Conservation (phyloP, 2,888 invertebrate species). For the Nemapogon koenigi region DNA sequence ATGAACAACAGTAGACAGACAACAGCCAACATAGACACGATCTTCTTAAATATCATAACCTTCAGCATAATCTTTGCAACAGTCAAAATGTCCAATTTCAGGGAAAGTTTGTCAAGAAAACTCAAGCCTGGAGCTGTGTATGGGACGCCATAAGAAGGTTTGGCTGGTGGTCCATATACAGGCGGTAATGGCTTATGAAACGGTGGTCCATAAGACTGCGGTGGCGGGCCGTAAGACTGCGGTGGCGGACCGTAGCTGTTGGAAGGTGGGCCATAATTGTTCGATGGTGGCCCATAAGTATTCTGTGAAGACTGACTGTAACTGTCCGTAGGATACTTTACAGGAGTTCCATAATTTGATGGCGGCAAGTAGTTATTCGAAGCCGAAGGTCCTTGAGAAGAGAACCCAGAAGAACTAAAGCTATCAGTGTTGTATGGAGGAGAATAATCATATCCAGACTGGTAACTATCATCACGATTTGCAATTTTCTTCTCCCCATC, state of each 20-base stretch:
- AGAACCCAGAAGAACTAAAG: slow-evolving; percentile 36
- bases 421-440: slow-evolving; percentile 33
- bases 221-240: slow-evolving; percentile 48
- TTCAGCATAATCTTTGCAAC: slow-evolving; percentile 78
- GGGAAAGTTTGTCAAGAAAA: slow-evolving; percentile 70
- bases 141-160: slow-evolving; percentile 59
- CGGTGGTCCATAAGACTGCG: slow-evolving; percentile 43
- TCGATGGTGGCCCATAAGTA: slow-evolving; percentile 31
- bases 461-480: slow-evolving; percentile 52
- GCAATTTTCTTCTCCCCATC: slow-evolving; percentile 53
- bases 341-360: slow-evolving; percentile 32
- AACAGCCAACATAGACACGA: slow-evolving; percentile 79
- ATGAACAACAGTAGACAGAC: slow-evolving; percentile 78
- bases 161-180: slow-evolving; percentile 47
- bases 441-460: slow-evolving; percentile 47
- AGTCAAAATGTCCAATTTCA: slow-evolving; percentile 75
- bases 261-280: slow-evolving; percentile 41
- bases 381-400: slow-evolving; percentile 23
- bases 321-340: slow-evolving; percentile 36
- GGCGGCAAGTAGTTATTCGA: slow-evolving; percentile 31
- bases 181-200: slow-evolving; percentile 31
- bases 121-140: slow-evolving; percentile 60
- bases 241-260: slow-evolving; percentile 41
- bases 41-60: slow-evolving; percentile 80
- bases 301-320: slow-evolving; percentile 38